Percentiles rank a stretch among this genome's conserved stretches.
Evolutionary conservation across 2,113 vertebrate species (phyloP).

Genomic region (Cyprinodon variegatus): DNA sequence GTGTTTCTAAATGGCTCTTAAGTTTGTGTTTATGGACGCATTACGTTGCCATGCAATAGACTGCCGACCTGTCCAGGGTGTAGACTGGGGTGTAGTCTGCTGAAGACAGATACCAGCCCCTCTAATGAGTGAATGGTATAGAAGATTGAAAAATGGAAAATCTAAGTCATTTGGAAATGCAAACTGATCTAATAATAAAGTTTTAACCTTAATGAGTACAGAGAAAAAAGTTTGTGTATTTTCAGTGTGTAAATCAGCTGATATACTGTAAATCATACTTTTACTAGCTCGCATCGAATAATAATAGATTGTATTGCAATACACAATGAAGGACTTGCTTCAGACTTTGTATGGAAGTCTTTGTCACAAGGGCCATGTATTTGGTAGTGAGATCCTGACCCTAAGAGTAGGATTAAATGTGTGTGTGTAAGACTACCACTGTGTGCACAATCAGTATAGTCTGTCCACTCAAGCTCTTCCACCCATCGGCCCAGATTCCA

Average conservation of each 20-base stretch:
- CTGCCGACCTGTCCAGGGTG: too few relatives aligned
- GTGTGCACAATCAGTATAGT: conserved; percentile 17
- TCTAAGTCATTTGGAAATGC: neutral
- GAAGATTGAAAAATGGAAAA: too few relatives aligned
- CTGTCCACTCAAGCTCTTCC: conserved; percentile 65
- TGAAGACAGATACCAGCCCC: too few relatives aligned
- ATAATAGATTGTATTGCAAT: conserved; percentile 53
- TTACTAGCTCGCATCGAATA: conserved; percentile 28
- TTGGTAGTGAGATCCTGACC: conserved; percentile 50
- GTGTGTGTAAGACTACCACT: conserved; percentile 19
- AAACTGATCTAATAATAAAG: neutral
- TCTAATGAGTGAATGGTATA: too few relatives aligned
- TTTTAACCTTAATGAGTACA: neutral
- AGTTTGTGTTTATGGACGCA: too few relatives aligned
- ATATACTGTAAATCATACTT: neutral
- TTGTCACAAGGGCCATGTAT: conserved; percentile 40
- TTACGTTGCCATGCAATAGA: too few relatives aligned
- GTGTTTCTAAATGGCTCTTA: too few relatives aligned
- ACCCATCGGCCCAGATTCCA: conserved; percentile 65
- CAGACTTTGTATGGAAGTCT: conserved; percentile 25
- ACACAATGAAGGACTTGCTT: conserved; percentile 28
- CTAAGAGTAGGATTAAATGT: conserved; percentile 20
- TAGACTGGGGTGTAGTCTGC: too few relatives aligned
- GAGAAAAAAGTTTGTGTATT: neutral
- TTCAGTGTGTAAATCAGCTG: neutral